These are phyloP conservation scores for Propithecus deckenii DNA, from an alignment of 2,797 vertebrate genomes.

Conservation along the genomic window DNA sequence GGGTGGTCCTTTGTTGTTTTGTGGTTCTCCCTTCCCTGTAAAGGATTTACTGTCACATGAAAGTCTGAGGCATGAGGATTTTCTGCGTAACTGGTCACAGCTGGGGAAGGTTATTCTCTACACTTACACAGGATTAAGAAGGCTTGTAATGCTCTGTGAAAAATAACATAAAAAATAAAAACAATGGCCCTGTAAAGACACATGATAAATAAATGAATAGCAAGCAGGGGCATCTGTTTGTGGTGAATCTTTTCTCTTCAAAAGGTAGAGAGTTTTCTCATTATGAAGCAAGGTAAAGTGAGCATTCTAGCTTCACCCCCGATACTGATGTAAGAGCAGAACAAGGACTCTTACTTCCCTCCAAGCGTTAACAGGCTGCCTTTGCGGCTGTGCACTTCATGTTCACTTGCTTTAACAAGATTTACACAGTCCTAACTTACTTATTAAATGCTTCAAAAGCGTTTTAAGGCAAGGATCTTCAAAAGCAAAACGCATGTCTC, in stretches of 20 bases:
- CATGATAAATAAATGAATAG: neutral
- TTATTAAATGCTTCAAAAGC: slow-evolving; percentile 60
- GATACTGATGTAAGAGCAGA: neutral
- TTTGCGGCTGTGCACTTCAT: neutral
- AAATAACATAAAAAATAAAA: neutral
- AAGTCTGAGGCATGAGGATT: neutral
- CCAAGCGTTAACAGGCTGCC: neutral
- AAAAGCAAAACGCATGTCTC: slow-evolving; percentile 44
- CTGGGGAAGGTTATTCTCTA: neutral
- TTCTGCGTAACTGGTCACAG: neutral
- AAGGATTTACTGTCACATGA: neutral
- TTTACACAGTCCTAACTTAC: slow-evolving; percentile 47
- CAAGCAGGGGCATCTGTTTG: neutral
- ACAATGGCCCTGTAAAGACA: neutral
- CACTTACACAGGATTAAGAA: neutral
- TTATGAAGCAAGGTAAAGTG: neutral
- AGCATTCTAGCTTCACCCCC: neutral
- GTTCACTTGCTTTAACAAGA: slow-evolving; percentile 54
- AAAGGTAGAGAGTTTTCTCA: neutral
- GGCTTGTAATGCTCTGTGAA: neutral
- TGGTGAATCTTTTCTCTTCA: neutral
- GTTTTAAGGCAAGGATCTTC: slow-evolving; percentile 58
- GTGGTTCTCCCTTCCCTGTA: neutral
- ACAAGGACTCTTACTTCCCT: neutral
- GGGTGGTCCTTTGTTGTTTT: neutral